Conservation (phyloP, 2,888 invertebrate species). For the Nephrotoma flavescens region DNA sequence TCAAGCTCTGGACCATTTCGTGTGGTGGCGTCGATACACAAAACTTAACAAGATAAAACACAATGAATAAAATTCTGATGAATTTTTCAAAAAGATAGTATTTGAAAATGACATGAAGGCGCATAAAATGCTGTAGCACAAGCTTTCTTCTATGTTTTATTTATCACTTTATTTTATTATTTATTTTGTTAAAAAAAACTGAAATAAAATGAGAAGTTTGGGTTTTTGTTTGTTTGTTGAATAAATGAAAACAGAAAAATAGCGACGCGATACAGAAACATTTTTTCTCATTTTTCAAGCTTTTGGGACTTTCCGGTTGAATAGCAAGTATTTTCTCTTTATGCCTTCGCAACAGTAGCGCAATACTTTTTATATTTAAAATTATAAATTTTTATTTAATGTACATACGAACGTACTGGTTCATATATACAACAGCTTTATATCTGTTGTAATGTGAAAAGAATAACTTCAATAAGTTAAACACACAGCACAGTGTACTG, state of each 20-base stretch:
- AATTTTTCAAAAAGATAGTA: too few species aligned
- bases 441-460: not conserved
- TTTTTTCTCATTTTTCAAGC: not conserved
- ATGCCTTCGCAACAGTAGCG: not conserved
- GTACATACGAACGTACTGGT: not conserved
- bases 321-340: not conserved
- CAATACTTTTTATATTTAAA: not conserved
- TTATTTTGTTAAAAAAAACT: too few species aligned
- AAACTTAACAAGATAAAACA: too few species aligned
- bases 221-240: too few species aligned
- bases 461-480: not conserved
- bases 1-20: too few species aligned
- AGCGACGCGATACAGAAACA: too few species aligned
- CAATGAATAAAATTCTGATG: too few species aligned
- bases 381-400: not conserved
- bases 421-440: not conserved
- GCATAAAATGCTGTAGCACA: not conserved
- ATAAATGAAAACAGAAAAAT: too few species aligned
- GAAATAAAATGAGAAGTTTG: too few species aligned
- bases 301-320: not conserved
- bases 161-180: too few species aligned
- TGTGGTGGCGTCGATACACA: too few species aligned
- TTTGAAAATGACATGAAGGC: too few species aligned
- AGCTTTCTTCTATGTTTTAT: not conserved
- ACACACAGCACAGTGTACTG: not conserved